These are phyloP conservation scores for Cardiocondyla obscurior DNA, from an alignment of 1,140 invertebrate species.

Conservation along the genomic window DNA sequence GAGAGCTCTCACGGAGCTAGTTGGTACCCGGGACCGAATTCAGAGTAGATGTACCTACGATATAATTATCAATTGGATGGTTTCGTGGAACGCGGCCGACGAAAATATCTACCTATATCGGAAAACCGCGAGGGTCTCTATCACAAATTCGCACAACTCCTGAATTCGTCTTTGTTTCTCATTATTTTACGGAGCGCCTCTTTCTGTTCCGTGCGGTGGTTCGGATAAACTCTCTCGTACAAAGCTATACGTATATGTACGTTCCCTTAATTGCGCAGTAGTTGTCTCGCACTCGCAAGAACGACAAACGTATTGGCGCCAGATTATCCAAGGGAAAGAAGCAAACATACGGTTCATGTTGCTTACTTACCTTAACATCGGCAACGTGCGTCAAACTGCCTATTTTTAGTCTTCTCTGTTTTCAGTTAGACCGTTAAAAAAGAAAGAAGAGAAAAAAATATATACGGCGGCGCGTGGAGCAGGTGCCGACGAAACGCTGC, in stretches of 20 bases:
- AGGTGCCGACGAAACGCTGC: slow-evolving; percentile 42
- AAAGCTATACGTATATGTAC: no score
- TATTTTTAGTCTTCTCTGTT: slow-evolving; percentile 52
- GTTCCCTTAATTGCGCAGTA: slow-evolving; percentile 2
- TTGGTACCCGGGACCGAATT: background rate
- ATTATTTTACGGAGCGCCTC: background rate
- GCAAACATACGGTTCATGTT: slow-evolving; percentile 41
- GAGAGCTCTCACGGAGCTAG: background rate
- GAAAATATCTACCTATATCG: slow-evolving; percentile 9
- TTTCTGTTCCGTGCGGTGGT: background rate
- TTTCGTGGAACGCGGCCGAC: slow-evolving; percentile 18
- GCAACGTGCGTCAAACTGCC: slow-evolving; percentile 44
- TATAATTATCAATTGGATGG: slow-evolving; percentile 31
- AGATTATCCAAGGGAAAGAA: background rate
- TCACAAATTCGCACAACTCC: background rate
- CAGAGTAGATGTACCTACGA: background rate
- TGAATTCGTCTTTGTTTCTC: background rate
- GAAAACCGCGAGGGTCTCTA: slow-evolving; percentile 7
- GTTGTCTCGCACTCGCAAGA: background rate
- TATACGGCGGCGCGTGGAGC: slow-evolving; percentile 14
- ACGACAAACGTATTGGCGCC: background rate
- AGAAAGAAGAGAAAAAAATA: no score
- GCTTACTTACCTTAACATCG: slow-evolving; percentile 53
- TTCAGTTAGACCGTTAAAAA: slow-evolving; percentile 53
- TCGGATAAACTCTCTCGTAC: background rate